Evolutionary conservation across 2,797 vertebrate genomes (phyloP).

Genomic region (Diplodus sargus): DNA sequence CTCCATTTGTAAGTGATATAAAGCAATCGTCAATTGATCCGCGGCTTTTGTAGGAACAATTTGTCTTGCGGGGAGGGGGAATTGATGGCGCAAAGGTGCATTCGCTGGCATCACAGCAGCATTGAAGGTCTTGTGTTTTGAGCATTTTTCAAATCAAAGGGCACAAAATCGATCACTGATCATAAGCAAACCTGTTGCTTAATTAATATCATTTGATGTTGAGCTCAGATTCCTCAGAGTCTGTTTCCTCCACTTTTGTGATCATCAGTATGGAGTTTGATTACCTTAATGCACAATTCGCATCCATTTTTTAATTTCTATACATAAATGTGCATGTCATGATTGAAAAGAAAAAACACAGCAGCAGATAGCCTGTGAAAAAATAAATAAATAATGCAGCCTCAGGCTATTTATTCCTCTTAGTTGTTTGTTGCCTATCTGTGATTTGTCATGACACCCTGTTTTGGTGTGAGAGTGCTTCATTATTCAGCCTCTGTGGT

Average conservation of each 20-base stretch:
- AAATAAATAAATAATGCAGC: neutral
- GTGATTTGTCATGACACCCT: constrained; percentile 34
- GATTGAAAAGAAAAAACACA: constrained; percentile 13
- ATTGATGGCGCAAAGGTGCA: constrained; percentile 41
- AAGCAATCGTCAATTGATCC: constrained; percentile 73
- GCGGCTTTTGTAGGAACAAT: constrained; percentile 50
- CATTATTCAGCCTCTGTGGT: constrained; percentile 34
- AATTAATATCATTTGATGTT: constrained; percentile 2
- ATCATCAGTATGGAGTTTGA: constrained; percentile 13
- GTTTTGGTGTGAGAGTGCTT: constrained; percentile 23
- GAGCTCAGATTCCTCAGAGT: neutral
- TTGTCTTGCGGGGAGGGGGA: constrained; percentile 33
- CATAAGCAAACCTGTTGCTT: constrained; percentile 12
- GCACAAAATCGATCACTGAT: constrained; percentile 7
- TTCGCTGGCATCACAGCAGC: constrained; percentile 32
- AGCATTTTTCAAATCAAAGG: constrained; percentile 36
- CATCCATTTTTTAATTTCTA: constrained; percentile 10
- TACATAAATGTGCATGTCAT: neutral
- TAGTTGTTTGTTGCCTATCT: constrained; percentile 20
- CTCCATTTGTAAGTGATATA: constrained; percentile 61
- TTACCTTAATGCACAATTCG: constrained; percentile 17
- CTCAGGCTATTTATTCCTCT: constrained; percentile 16
- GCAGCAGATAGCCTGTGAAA: neutral
- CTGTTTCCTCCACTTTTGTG: constrained; percentile 18
- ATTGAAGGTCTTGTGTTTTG: constrained; percentile 37